These are phyloP conservation scores for Amazona guildingii DNA, from an alignment of 2,113 vertebrate species.

Conservation along the genomic window DNA sequence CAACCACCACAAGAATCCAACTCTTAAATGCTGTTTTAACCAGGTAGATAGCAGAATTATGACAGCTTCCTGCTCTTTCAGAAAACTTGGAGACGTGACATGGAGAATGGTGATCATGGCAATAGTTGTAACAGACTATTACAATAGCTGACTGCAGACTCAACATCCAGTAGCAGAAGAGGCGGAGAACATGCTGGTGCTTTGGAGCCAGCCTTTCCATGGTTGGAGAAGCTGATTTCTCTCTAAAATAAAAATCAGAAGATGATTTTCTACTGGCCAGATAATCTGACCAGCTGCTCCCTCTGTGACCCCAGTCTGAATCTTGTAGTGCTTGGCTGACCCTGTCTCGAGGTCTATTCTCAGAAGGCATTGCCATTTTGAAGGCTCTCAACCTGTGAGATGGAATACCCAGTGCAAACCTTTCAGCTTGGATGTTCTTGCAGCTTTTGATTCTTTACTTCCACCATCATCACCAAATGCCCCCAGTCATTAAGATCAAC, in stretches of 20 bases:
- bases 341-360: neutral
- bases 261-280: neutral
- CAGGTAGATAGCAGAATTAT: neutral
- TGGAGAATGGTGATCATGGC: neutral
- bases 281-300: neutral
- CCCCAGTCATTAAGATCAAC: neutral
- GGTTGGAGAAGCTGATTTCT: neutral
- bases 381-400: neutral
- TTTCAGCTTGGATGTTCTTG: neutral
- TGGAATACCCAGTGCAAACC: neutral
- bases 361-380: neutral
- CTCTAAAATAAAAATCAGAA: neutral
- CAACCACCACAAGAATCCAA: neutral
- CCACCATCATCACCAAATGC: neutral
- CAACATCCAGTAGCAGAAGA: neutral
- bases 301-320: neutral
- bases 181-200: neutral
- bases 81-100: neutral
- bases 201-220: neutral
- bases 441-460: neutral
- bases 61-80: neutral
- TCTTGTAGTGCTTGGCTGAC: neutral
- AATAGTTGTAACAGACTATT: neutral
- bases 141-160: neutral
- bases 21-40: neutral